These are phyloP conservation scores for Lamprotornis superbus DNA, from an alignment of 2,113 vertebrate species.

Conservation along the genomic window DNA sequence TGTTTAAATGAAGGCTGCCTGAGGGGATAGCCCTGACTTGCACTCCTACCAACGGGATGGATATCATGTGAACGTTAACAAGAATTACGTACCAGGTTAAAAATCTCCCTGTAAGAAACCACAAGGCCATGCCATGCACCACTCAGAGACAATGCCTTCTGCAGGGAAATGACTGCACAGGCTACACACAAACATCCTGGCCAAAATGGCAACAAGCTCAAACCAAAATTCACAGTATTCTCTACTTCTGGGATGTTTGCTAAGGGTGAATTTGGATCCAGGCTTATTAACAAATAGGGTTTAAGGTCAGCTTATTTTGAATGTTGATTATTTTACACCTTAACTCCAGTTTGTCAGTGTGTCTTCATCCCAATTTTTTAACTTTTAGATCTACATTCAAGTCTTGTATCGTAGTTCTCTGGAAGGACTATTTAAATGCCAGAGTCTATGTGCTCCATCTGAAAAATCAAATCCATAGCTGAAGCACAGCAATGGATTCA, in stretches of 20 bases:
- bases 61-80: constrained; percentile 30
- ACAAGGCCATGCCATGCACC: background rate
- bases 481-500: background rate
- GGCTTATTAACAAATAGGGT: background rate
- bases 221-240: rapidly evolving
- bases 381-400: background rate
- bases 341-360: background rate
- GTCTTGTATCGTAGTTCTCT: background rate
- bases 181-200: background rate
- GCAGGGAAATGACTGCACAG: background rate
- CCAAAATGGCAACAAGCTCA: rapidly evolving
- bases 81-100: constrained; percentile 32
- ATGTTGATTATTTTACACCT: background rate
- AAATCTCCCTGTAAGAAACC: background rate
- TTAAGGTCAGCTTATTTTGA: background rate
- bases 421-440: background rate
- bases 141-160: background rate
- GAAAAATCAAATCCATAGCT: background rate
- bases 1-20: constrained; percentile 47
- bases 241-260: background rate
- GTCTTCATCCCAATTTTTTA: background rate
- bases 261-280: background rate
- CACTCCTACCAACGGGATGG: constrained; percentile 24
- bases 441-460: background rate
- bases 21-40: constrained; percentile 53